Conservation (phyloP, 1,140 invertebrate species). For the Saxidomus purpurata region DNA sequence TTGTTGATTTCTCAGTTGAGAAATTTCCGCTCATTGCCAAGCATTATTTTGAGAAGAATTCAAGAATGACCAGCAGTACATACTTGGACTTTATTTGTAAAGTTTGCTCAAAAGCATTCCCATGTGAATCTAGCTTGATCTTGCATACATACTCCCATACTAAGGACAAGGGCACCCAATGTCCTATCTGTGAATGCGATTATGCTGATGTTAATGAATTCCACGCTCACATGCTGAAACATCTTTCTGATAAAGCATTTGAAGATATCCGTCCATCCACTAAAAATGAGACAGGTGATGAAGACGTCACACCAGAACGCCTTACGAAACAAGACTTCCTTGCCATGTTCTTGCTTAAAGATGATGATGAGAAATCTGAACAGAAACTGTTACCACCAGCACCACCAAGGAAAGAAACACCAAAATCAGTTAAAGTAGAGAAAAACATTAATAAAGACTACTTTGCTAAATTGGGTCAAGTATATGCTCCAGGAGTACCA, state of each 20-base stretch:
- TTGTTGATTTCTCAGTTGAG: constrained; percentile 92
- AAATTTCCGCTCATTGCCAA: constrained; percentile 93
- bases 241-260: constrained; percentile 81
- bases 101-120: constrained; percentile 91
- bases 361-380: constrained; percentile 71
- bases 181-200: constrained; percentile 83
- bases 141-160: constrained; percentile 85
- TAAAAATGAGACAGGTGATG: constrained; percentile 53
- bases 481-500: constrained; percentile 66
- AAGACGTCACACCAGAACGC: constrained; percentile 60
- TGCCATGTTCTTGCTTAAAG: constrained; percentile 91
- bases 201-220: constrained; percentile 80
- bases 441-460: constrained; percentile 78
- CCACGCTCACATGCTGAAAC: constrained; percentile 84
- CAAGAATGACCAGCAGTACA: constrained; percentile 89
- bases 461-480: constrained; percentile 77
- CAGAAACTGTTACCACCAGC: neutral
- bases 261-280: constrained; percentile 69
- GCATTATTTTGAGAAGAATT: constrained; percentile 90
- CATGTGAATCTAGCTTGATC: constrained; percentile 90
- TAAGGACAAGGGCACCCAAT: constrained; percentile 78
- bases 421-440: constrained; percentile 68
- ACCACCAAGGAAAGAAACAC: constrained; percentile 55
- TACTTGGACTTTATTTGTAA: constrained; percentile 91
- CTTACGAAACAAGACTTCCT: constrained; percentile 91